Evolutionary conservation across 2,113 vertebrate genomes (phyloP).

Genomic region (Chloebia gouldiae): DNA sequence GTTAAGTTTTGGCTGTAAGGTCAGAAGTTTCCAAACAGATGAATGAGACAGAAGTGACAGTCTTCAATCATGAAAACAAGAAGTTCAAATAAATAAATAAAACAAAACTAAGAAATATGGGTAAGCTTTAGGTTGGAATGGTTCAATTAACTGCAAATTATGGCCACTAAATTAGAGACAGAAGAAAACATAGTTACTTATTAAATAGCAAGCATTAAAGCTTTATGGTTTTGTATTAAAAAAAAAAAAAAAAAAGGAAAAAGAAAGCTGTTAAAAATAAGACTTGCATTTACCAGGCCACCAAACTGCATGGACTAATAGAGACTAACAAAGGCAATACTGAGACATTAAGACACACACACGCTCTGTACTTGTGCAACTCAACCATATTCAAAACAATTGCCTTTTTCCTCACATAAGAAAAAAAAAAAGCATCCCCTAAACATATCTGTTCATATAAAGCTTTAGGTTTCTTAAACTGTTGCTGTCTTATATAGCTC

Average conservation of each 20-base stretch:
- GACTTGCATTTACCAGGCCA: slow-evolving; percentile 64
- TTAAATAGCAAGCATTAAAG: slow-evolving; percentile 67
- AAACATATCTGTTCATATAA: slow-evolving; percentile 46
- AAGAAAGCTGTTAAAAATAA: slow-evolving; percentile 64
- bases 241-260: neutral
- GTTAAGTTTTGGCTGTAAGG: slow-evolving; percentile 36
- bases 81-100: slow-evolving; percentile 73
- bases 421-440: slow-evolving; percentile 16
- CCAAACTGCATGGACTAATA: slow-evolving; percentile 53
- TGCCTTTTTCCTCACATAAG: slow-evolving; percentile 31
- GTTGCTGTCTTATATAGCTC: neutral
- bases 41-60: slow-evolving; percentile 38
- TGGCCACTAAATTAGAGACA: slow-evolving; percentile 63
- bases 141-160: slow-evolving; percentile 67
- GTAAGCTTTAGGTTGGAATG: slow-evolving; percentile 68
- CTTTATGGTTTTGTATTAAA: slow-evolving; percentile 56
- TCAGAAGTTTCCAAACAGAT: slow-evolving; percentile 37
- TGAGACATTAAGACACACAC: slow-evolving; percentile 65
- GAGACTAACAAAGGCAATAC: slow-evolving; percentile 63
- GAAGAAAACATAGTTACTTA: slow-evolving; percentile 58
- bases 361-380: slow-evolving; percentile 55
- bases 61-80: slow-evolving; percentile 44
- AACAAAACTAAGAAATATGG: slow-evolving; percentile 61
- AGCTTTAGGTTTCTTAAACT: slow-evolving; percentile 43
- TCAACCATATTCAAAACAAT: slow-evolving; percentile 42